phyloP scores from a whole-genome alignment of 2,888 invertebrate species.

The Drosophila mimica region DNA sequence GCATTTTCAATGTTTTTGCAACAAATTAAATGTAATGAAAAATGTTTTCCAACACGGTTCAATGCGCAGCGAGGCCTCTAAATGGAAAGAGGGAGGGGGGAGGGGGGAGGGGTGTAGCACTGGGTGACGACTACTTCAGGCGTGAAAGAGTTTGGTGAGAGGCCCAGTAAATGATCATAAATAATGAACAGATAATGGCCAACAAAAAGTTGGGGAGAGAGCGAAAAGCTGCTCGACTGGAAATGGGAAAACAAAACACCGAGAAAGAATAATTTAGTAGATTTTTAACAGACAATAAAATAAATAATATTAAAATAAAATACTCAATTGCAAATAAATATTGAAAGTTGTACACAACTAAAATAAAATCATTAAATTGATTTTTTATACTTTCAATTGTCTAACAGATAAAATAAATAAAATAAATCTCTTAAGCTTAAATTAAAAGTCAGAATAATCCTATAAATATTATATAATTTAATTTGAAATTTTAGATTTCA shows the following conservation, averaged over 20 bases:
- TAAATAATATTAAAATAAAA: background rate
- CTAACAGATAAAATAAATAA: background rate
- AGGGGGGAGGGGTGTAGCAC: background rate
- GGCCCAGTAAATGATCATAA: constrained; percentile 2
- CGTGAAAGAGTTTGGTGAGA: background rate
- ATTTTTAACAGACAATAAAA: background rate
- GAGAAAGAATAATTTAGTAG: background rate
- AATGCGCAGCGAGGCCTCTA: constrained; percentile 32
- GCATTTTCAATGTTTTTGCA: constrained; percentile 60
- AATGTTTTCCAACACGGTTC: constrained; percentile 59
- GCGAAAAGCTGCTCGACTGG: background rate
- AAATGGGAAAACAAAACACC: background rate
- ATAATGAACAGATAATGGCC: background rate
- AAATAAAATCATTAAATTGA: background rate
- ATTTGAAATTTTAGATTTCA: background rate
- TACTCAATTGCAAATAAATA: background rate
- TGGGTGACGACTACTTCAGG: background rate
- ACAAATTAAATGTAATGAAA: constrained; percentile 62
- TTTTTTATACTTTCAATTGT: background rate
- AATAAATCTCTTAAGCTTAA: background rate
- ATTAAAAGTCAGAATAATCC: background rate
- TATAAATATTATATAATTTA: background rate
- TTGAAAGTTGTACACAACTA: background rate
- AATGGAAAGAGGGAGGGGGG: constrained; percentile 22
- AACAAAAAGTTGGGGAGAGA: background rate